Base-by-base conservation (phyloP, 1,140 invertebrate species). In the Drosophila prosaltans region DNA sequence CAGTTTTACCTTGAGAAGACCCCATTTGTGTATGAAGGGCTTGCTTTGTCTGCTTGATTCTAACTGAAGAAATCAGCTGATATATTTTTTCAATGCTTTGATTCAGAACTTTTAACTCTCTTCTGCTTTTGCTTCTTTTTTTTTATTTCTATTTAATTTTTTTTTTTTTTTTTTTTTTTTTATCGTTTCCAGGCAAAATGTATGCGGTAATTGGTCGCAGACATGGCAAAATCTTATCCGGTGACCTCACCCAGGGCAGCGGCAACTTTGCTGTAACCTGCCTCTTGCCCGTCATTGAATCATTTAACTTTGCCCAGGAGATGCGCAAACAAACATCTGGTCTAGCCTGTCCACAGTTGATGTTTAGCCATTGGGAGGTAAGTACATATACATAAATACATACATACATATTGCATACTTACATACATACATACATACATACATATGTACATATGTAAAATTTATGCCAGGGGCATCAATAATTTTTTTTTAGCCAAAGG, bases 311-410 rank as follows among this genome's bases (percentile, higher is more conserved):
- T 92, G 97, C 97, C 5, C 96, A 97, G 58, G 97, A 98, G 93
- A 95, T 99, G 69, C 94, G 96, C 65, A 99, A 98, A 88, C 96
- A 98, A 93, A 99, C 98, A 32, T 99, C 98, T 72, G 99, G 99
- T 28, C 94, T 99, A 65, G 98, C 98, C 5, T 97, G 96, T 92
- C 98, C 98, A 9, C 98, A 99, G 92, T 94, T 99, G 66, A 94
- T 97, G 74, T 99, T 99, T 93, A 98, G 97, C 91, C 98, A 99
- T 92, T 99, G 98, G 97, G 98, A 99, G 95, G 97, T 97, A 93
- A 94, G 93, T 84, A 59, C 32, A 36, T 36, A 3, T 36, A 36
- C 6, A 36, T 36, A 36, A 2, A 36, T 36, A 36, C 6, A 36
- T 36, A 36, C 6, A 36, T 36, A 36, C 6, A 36, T 36, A 36